These are phyloP conservation scores for Hydractinia symbiolongicarpus DNA, from an alignment of 30 jellyfish, hydroid and myxozoan species.

Conservation along the genomic window DNA sequence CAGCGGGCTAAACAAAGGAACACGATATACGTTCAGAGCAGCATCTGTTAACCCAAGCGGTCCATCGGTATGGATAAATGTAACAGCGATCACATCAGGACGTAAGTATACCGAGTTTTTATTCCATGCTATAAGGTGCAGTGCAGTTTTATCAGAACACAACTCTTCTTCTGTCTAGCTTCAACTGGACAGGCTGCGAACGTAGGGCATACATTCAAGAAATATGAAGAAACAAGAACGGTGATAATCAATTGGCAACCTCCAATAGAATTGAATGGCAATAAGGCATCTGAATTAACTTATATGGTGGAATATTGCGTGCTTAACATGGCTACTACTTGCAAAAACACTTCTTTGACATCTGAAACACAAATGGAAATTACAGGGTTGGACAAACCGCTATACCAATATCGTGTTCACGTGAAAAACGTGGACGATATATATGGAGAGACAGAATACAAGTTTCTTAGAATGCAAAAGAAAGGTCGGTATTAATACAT, in stretches of 20 bases:
- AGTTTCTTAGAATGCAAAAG: too few species aligned
- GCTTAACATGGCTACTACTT: not conserved
- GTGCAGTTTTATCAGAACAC: too few species aligned
- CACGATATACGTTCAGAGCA: slow-evolving; percentile 7
- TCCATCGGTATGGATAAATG: not conserved
- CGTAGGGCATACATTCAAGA: not conserved
- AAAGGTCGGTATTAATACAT: too few species aligned
- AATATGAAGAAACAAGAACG: not conserved
- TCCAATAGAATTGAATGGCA: not conserved
- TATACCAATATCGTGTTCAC: slow-evolving; percentile 4
- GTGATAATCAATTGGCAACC: slow-evolving; percentile 1
- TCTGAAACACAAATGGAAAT: not conserved
- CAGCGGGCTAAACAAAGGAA: not conserved
- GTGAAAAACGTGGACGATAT: not conserved
- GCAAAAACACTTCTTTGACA: not conserved
- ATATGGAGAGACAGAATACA: not conserved
- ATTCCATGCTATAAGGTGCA: too few species aligned
- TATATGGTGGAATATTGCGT: slow-evolving; percentile 6
- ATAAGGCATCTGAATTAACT: not conserved
- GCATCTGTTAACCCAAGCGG: slow-evolving; percentile 24
- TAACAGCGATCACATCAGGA: too few species aligned
- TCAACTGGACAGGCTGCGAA: not conserved
- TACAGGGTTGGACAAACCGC: not conserved
- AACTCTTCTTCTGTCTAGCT: not conserved
- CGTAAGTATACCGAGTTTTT: too few species aligned